A percentile compares a stretch with the other conserved stretches of the same genome.
These are phyloP conservation scores for Actinostola sp. DNA, from an alignment of 92 coral and sea anemone genomes.

Conservation along the genomic window DNA sequence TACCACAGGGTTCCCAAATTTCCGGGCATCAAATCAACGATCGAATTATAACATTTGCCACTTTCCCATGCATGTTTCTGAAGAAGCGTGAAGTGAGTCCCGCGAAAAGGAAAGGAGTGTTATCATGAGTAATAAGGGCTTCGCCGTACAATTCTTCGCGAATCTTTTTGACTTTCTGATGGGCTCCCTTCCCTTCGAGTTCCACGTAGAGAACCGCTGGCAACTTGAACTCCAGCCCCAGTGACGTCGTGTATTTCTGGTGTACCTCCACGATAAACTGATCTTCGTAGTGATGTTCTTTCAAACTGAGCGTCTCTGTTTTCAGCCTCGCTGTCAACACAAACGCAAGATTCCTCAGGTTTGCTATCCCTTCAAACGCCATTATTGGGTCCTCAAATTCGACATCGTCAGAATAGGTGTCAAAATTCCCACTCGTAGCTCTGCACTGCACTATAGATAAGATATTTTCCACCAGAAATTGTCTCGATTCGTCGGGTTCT, in stretches of 20 bases:
- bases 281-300: constrained; percentile 18
- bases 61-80: constrained; percentile 26
- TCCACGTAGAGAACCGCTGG: constrained; percentile 32
- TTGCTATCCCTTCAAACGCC: neutral
- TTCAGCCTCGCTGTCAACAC: neutral
- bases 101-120: constrained; percentile 17
- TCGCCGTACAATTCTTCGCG: constrained; percentile 23
- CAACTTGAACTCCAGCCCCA: neutral
- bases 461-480: constrained; percentile 20
- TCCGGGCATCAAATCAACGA: too few species aligned
- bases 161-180: constrained; percentile 9
- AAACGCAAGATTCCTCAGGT: constrained; percentile 3
- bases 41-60: neutral
- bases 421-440: constrained; percentile 15
- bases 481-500: constrained; percentile 21
- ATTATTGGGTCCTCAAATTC: constrained; percentile 7
- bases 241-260: constrained; percentile 21
- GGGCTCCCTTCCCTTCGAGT: constrained; percentile 12
- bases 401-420: constrained; percentile 11
- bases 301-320: neutral
- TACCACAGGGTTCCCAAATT: too few species aligned
- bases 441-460: constrained; percentile 5
- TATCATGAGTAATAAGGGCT: constrained; percentile 10
- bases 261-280: constrained; percentile 23
- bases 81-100: constrained; percentile 20